A percentile compares a stretch with the other conserved stretches of the same genome.
phyloP scores from a whole-genome alignment of 2,797 vertebrate species.

The Takifugu ocellatus region DNA sequence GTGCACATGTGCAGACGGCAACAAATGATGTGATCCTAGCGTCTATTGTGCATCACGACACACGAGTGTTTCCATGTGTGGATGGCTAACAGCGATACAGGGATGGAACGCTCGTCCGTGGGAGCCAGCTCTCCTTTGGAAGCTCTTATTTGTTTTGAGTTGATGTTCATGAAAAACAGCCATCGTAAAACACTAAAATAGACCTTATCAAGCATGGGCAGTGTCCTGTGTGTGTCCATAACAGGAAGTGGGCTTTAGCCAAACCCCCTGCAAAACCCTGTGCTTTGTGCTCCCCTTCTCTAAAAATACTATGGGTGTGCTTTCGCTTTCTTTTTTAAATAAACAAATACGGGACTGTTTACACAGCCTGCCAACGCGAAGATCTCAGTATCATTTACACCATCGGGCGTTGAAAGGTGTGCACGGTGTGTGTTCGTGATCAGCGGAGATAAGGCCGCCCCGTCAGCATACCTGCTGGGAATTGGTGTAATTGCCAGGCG shows the following conservation, averaged over 20 bases:
- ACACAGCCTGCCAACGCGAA: constrained; percentile 4
- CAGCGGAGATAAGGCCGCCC: constrained; percentile 13
- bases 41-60: too few relatives aligned
- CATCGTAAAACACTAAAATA: constrained; percentile 31
- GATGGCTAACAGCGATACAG: constrained; percentile 15
- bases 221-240: constrained; percentile 57
- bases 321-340: constrained; percentile 22
- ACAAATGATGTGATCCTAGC: constrained; percentile 29
- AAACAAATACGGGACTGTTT: constrained; percentile 26
- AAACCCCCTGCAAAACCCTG: constrained; percentile 62
- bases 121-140: neutral
- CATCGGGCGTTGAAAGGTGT: constrained; percentile 20
- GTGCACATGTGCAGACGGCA: constrained; percentile 13
- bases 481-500: constrained; percentile 73
- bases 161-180: constrained; percentile 39
- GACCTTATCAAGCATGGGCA: constrained; percentile 64
- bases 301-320: constrained; percentile 64
- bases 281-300: constrained; percentile 58
- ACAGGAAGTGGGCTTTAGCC: constrained; percentile 64
- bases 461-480: constrained; percentile 54
- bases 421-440: constrained; percentile 4
- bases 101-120: neutral
- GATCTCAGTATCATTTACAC: constrained; percentile 19
- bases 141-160: constrained; percentile 29
- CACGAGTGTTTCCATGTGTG: too few relatives aligned